Evolutionary conservation across 1,140 invertebrate genomes (phyloP).

Genomic region (Contarinia nasturtii): DNA sequence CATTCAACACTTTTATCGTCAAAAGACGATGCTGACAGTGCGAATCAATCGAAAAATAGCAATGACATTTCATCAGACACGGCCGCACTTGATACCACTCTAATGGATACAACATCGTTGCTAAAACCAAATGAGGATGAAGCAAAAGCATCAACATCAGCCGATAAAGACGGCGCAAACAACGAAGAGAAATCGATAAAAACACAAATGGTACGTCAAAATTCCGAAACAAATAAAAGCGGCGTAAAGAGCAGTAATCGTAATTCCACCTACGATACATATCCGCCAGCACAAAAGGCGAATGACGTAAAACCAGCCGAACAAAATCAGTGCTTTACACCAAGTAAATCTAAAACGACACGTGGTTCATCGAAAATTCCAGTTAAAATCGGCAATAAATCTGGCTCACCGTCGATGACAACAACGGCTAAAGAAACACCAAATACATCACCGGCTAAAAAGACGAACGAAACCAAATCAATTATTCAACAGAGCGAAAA

Average conservation of each 20-base stretch:
- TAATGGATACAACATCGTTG: no score
- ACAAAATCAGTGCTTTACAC: conserved; percentile 6
- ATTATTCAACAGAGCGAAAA: neutral
- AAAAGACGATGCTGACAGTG: neutral
- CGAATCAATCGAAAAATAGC: neutral
- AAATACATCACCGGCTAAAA: neutral
- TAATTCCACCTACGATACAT: conserved; percentile 12
- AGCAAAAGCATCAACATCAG: neutral
- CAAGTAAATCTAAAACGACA: conserved; percentile 8
- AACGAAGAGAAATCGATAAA: conserved; percentile 7
- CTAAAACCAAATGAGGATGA: no score
- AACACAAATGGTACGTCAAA: conserved; percentile 13
- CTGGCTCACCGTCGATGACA: conserved; percentile 1
- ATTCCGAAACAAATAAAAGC: conserved; percentile 13
- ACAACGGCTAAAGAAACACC: conserved; percentile 5
- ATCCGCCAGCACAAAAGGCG: conserved; percentile 13
- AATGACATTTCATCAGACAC: neutral
- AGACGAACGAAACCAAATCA: neutral
- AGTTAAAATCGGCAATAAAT: conserved; percentile 12
- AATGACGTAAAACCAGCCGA: conserved; percentile 6
- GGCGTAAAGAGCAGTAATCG: conserved; percentile 2
- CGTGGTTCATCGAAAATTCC: conserved; percentile 23
- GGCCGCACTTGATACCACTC: neutral
- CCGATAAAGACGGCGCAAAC: conserved; percentile 11
- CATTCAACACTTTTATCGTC: conserved; percentile 25